A percentile compares a stretch with the other conserved stretches of the same genome.
Evolutionary conservation across 2,888 invertebrate species (phyloP).

Genomic region (Liopterus haemorrhoidalis): DNA sequence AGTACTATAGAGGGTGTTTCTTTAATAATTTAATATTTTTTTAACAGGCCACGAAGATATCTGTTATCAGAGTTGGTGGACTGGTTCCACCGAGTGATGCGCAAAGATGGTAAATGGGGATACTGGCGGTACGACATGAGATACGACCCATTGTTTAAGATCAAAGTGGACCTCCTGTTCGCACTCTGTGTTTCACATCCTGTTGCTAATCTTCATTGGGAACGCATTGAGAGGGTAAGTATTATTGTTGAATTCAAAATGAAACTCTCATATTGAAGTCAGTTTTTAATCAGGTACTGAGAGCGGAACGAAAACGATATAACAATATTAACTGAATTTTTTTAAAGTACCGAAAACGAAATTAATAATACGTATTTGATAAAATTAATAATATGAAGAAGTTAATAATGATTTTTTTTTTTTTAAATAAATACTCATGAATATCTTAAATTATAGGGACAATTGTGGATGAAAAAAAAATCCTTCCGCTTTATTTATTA

Average conservation of each 20-base stretch:
- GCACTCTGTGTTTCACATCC: constrained; percentile 61
- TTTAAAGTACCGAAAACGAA: too few relatives aligned
- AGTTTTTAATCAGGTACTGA: not conserved
- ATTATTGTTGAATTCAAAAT: constrained; percentile 3
- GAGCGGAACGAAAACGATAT: too few relatives aligned
- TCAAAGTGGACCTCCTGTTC: constrained; percentile 61
- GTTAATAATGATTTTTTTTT: too few relatives aligned
- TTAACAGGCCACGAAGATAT: constrained; percentile 64
- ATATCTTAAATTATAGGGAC: too few relatives aligned
- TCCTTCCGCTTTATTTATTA: too few relatives aligned
- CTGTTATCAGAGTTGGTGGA: constrained; percentile 72
- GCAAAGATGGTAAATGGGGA: constrained; percentile 63
- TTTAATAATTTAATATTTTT: constrained; percentile 12
- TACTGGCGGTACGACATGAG: constrained; percentile 67
- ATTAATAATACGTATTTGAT: constrained; percentile 11
- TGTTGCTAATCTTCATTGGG: constrained; percentile 64
- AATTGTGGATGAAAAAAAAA: too few relatives aligned
- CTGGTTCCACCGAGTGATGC: constrained; percentile 73
- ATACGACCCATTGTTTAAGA: constrained; percentile 60
- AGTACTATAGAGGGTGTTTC: too few relatives aligned
- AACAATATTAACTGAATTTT: too few relatives aligned
- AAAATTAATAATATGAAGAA: too few relatives aligned
- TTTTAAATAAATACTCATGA: too few relatives aligned
- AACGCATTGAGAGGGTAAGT: constrained; percentile 70
- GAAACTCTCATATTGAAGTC: not conserved